Base-by-base conservation (phyloP, 2,113 vertebrate species). In the Xiphophorus hellerii region DNA sequence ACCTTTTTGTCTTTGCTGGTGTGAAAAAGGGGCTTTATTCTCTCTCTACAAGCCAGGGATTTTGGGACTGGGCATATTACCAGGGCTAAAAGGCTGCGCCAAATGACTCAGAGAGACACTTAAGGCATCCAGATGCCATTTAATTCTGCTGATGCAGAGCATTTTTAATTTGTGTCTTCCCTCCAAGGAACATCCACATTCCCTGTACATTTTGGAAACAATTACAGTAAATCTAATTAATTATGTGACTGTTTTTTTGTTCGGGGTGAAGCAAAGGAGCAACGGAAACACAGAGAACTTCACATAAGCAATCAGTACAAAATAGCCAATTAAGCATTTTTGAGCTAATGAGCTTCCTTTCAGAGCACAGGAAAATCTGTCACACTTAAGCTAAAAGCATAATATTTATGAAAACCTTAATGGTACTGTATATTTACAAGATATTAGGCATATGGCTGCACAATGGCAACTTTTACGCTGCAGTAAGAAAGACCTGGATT, bases 31-130 rank as follows among this genome's bases (percentile, higher is more conserved):
- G 14, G 62, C 69, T 78, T 88, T 69, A 89, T 87, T 71, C 76
- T 84, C 77, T 72, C 82, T 81, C 73, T 82, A 81, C 76, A 83
- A 77, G 84, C 71, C 13, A 14, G 62, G 73, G 70, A 74, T 71
- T 89, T 74, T 76, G 70, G 82, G 69, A 82, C 78, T 92, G 78
- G 88, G 81, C 64, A 80, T 69, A 86, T 87, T 83, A 84, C 60
- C 31, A 29, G 83, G 68, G 80, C 63, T 76, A 69, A 79, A 37
- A 80, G 29, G 67, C 79, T 67, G 70, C 31, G 58, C 79, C 78
- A 83, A 70, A 60, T 66, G 64, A 84, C 76, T 64, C 78, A 73
- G 67, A 71, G 69, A 76, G 65, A 88, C 87, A 88, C 83, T 88
- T 80, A 82, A 71, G 80, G 83, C 82, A 72, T 87, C 66, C 83